phyloP scores from a whole-genome alignment of 2,888 invertebrate genomes.

The Troilus luridus region DNA sequence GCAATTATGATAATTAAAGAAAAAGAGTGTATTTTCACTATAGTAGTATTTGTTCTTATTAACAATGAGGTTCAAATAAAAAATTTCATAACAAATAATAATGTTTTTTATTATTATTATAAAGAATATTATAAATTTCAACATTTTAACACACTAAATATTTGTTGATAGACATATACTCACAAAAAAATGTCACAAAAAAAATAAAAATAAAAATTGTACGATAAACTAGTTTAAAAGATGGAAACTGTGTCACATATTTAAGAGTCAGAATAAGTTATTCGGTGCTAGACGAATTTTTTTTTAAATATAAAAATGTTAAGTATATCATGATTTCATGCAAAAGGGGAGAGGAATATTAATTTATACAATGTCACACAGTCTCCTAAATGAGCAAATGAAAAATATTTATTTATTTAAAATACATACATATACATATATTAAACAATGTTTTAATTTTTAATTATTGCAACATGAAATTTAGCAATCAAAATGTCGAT shows the following conservation, averaged over 20 bases:
- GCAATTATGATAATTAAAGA: no score
- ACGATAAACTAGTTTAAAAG: conserved; percentile 51
- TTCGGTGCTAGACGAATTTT: neutral
- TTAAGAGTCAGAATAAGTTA: neutral
- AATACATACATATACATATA: conserved; percentile 56
- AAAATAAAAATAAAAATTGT: conserved; percentile 47
- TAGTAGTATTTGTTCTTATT: neutral
- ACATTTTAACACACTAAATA: conserved; percentile 61
- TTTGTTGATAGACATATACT: conserved; percentile 54
- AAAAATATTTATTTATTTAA: conserved; percentile 51
- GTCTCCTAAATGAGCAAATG: conserved; percentile 59
- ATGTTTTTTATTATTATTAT: conserved; percentile 55
- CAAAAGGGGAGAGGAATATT: neutral
- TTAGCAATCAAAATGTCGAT: conserved; percentile 42
- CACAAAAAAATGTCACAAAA: conserved; percentile 52
- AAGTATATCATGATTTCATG: neutral
- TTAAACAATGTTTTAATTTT: conserved; percentile 39
- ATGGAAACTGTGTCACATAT: conserved; percentile 57
- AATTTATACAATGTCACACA: conserved; percentile 54
- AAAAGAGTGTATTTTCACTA: no score
- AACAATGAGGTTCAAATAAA: neutral
- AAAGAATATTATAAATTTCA: conserved; percentile 60
- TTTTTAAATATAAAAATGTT: neutral
- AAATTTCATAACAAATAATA: conserved; percentile 45
- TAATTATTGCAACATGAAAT: conserved; percentile 15